Evolutionary conservation across 2,888 invertebrate genomes (phyloP), one percentile per base, ranked within the genome.

Genomic region (Lasioglossum figueresi): DNA sequence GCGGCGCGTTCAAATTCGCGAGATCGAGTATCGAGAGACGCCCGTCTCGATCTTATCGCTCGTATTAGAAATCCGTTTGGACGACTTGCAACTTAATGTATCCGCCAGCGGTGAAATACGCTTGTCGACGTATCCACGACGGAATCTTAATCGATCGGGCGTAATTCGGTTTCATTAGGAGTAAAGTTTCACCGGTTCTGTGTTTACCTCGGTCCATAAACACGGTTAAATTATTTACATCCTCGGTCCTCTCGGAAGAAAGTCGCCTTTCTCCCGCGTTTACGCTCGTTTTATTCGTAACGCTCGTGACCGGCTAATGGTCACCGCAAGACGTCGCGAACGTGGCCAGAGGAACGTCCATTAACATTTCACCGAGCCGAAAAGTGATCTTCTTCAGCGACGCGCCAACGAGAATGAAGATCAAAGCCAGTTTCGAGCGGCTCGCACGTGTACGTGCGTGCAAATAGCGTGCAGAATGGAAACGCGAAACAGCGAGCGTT

Each of bases 261-360:
- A 48, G 70, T 70, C 40, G 70, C 70, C 70, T 70, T 70, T 70
- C 70, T 70, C 70, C 23, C n/a, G 70, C 70, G 72, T 40, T 70
- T 14, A 70, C 40, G 70, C n/a, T 70, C 37, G 40, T 70, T 40
- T 70, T 70, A 40, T 70, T 70, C 70, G 5, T 40, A 23, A 70
- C 70, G 40, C 14, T 40, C n/a, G 23, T 23, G 63, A 10, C 37
- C 37, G 63, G 40, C 37, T n/a, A 40, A 40, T n/a, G 70, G 12
- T 37, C 37, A 14, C 40, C 12, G 14, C 37, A 40, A 68, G 40
- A 40, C 23, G 37, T 16, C 27, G 34, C 31, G 19, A 34, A 34
- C 27, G 31, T 34, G 31, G 19, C 16, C 34, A 3, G 0, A 19
- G 66, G 66, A 68, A 37, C 37, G 19, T 10, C 66, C 66, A 34